Evolutionary conservation across 2,113 vertebrate genomes (phyloP).

Genomic region (Cygnus buccinator): DNA sequence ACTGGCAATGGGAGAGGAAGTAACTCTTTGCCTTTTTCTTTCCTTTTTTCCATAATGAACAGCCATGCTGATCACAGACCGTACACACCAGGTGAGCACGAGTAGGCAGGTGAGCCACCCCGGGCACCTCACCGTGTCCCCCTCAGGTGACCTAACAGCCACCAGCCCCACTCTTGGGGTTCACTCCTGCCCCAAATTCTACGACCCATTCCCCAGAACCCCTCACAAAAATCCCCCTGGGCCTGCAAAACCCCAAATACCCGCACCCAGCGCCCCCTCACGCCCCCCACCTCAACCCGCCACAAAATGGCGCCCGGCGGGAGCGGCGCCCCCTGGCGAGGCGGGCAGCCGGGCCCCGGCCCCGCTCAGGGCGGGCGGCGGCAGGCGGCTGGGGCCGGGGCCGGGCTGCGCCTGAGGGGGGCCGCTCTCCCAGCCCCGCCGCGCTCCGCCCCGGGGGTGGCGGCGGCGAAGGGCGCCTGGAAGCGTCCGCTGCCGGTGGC

Average conservation of each 20-base stretch:
- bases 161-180: accelerated
- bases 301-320: neutral
- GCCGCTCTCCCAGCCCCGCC: neutral
- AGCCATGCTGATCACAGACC: neutral
- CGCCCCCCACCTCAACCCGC: neutral
- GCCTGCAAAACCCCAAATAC: too few species aligned
- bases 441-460: constrained; percentile 13
- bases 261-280: too few species aligned
- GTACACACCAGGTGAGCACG: neutral
- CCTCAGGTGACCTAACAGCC: neutral
- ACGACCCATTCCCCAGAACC: accelerated
- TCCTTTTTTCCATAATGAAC: neutral
- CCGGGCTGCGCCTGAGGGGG: neutral
- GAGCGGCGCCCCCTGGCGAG: accelerated
- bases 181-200: neutral
- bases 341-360: neutral
- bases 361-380: neutral
- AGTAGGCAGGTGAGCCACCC: too few species aligned
- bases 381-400: neutral
- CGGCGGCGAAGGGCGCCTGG: neutral
- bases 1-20: neutral
- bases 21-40: neutral
- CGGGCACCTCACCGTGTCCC: too few species aligned
- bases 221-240: accelerated
- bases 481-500: neutral